Evolutionary conservation across 2,113 vertebrate species (phyloP).

Genomic region (Macaca nemestrina): DNA sequence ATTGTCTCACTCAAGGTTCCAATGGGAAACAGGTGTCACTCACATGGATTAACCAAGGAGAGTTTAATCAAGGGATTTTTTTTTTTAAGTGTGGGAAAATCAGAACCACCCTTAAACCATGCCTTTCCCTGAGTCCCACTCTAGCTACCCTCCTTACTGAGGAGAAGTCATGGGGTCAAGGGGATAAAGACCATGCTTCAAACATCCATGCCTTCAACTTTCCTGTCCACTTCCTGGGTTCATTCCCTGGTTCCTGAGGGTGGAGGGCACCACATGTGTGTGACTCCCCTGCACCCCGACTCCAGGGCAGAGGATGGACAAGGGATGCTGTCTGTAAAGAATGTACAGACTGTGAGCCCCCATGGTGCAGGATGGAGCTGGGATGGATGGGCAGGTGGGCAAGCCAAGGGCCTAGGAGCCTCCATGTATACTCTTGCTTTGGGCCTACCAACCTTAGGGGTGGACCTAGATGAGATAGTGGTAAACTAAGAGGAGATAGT

Average conservation of each 20-base stretch:
- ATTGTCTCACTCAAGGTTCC: not conserved
- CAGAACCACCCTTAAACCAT: not conserved
- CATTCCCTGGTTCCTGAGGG: not conserved
- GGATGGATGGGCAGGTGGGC: no score
- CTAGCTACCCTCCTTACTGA: not conserved
- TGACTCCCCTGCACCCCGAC: no score
- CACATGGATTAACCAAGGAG: not conserved
- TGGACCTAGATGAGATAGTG: not conserved
- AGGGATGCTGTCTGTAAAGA: not conserved
- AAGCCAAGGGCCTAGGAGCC: not conserved
- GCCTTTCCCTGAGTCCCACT: not conserved
- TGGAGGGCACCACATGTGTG: not conserved
- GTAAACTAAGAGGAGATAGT: not conserved
- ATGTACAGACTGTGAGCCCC: not conserved
- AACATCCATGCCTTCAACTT: not conserved
- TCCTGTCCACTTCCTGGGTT: not conserved
- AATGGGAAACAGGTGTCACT: not conserved
- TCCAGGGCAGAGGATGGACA: not conserved
- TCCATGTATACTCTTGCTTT: not conserved
- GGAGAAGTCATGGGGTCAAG: no score
- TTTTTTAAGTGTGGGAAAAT: not conserved
- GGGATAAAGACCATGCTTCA: not conserved
- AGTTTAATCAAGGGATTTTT: not conserved
- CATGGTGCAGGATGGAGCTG: no score
- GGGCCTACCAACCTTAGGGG: not conserved